Percentiles rank a stretch among this genome's conserved stretches.
phyloP scores from a whole-genome alignment of 2,113 vertebrate genomes.

The Myrmophylax atrothorax region DNA sequence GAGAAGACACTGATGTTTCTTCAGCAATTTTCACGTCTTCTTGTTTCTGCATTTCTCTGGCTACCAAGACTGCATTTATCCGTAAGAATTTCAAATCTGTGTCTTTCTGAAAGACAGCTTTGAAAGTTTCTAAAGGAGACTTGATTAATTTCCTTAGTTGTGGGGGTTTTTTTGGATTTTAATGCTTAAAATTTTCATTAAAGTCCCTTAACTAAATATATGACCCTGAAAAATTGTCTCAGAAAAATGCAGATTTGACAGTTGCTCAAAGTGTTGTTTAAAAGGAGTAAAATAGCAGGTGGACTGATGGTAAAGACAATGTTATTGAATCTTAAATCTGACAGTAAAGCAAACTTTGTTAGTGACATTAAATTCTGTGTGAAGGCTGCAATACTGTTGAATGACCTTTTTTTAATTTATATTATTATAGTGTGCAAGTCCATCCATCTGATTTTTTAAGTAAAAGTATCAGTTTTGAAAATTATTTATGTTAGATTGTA shows the following conservation, averaged over 20 bases:
- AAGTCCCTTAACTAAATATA: neutral
- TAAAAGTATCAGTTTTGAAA: neutral
- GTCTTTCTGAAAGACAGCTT: constrained; percentile 6
- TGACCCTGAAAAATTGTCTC: neutral
- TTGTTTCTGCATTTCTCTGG: constrained; percentile 92
- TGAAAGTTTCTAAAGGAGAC: neutral
- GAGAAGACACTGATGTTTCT: constrained; percentile 81
- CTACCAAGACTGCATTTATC: constrained; percentile 84
- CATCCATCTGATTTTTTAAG: neutral
- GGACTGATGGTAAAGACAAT: neutral
- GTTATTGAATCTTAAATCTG: constrained; percentile 38
- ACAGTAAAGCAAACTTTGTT: neutral
- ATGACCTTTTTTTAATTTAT: neutral
- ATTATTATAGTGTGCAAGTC: neutral
- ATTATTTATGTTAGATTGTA: neutral
- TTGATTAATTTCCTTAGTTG: neutral
- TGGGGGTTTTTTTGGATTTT: neutral
- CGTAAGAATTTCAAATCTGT: constrained; percentile 76
- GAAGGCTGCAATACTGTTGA: neutral
- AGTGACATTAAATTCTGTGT: neutral
- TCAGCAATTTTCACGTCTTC: constrained; percentile 82
- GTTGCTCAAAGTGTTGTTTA: neutral
- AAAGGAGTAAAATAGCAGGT: neutral
- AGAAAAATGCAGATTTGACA: neutral
- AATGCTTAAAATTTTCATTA: neutral